Percentiles rank a stretch among this genome's conserved stretches.
Conservation (phyloP, 2,888 invertebrate genomes). For the Tetragonisca angustula region DNA sequence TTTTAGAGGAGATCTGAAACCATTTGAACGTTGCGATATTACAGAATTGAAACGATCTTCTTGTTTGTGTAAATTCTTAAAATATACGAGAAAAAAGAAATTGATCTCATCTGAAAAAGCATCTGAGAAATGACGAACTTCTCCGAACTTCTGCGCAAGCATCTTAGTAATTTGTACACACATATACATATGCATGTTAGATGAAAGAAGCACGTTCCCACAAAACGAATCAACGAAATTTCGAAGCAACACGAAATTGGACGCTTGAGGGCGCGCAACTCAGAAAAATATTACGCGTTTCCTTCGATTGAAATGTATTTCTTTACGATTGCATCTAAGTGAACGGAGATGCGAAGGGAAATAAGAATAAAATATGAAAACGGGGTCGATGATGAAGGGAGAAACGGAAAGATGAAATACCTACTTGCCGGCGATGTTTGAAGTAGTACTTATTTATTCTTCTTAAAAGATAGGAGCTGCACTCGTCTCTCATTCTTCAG, state of each 20-base stretch:
- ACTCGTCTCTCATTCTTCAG: constrained; percentile 15
- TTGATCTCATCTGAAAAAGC: too few relatives aligned
- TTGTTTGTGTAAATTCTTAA: too few relatives aligned
- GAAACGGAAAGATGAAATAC: constrained; percentile 54
- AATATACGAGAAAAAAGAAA: too few relatives aligned
- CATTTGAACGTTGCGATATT: too few relatives aligned
- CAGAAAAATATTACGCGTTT: constrained; percentile 24
- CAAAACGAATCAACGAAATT: neutral
- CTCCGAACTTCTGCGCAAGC: too few relatives aligned
- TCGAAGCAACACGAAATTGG: neutral
- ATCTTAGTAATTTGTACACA: neutral
- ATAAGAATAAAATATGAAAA: constrained; percentile 49
- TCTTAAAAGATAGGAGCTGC: constrained; percentile 36
- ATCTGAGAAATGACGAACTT: too few relatives aligned
- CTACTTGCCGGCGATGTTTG: constrained; percentile 52
- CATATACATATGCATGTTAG: too few relatives aligned
- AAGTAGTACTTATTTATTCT: constrained; percentile 52
- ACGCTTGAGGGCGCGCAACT: neutral
- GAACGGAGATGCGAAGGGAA: constrained; percentile 25
- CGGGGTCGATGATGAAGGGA: constrained; percentile 44
- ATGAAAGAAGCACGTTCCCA: neutral
- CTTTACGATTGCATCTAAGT: constrained; percentile 11
- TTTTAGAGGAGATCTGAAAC: too few relatives aligned
- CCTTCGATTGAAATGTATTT: constrained; percentile 24
- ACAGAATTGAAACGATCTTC: too few relatives aligned